These are phyloP conservation scores for Monomorium pharaonis DNA, from an alignment of 1,140 invertebrate genomes.

Conservation along the genomic window DNA sequence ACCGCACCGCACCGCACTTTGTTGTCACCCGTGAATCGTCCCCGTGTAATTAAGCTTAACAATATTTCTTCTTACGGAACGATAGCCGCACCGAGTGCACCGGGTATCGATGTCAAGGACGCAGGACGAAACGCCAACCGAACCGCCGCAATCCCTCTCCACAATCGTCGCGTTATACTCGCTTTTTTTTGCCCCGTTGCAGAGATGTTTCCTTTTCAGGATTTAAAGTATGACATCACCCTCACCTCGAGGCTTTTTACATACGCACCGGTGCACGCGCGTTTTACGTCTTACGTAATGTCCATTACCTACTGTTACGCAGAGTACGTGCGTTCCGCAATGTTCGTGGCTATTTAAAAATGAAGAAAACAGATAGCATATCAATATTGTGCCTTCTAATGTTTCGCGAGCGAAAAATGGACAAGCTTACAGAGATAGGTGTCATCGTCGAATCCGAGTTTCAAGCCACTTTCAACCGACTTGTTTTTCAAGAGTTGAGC, in stretches of 20 bases:
- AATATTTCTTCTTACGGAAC: slow-evolving; percentile 55
- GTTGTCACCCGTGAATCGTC: slow-evolving; percentile 3
- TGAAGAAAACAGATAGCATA: neutral
- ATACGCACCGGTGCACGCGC: neutral
- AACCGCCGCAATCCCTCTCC: slow-evolving; percentile 4
- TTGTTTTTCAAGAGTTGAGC: neutral
- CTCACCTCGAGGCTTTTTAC: slow-evolving; percentile 62
- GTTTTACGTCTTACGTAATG: slow-evolving; percentile 33
- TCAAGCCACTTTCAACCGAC: neutral
- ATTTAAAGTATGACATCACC: slow-evolving; percentile 70
- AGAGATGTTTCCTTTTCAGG: slow-evolving; percentile 69
- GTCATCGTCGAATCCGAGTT: neutral
- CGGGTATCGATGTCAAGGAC: slow-evolving; percentile 72
- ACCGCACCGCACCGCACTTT: too few relatives aligned
- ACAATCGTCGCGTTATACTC: slow-evolving; percentile 8
- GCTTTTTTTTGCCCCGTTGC: slow-evolving; percentile 23
- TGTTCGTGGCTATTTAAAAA: neutral
- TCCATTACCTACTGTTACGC: neutral
- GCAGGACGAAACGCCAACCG: slow-evolving; percentile 45
- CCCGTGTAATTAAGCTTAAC: slow-evolving; percentile 50
- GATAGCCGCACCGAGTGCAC: slow-evolving; percentile 39
- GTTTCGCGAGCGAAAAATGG: neutral
- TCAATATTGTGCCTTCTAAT: neutral
- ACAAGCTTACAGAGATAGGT: neutral
- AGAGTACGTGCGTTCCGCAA: neutral